A percentile compares a stretch with the other conserved stretches of the same genome.
These are phyloP conservation scores for Danaus plexippus DNA, from an alignment of 1,140 invertebrate genomes.

Conservation along the genomic window DNA sequence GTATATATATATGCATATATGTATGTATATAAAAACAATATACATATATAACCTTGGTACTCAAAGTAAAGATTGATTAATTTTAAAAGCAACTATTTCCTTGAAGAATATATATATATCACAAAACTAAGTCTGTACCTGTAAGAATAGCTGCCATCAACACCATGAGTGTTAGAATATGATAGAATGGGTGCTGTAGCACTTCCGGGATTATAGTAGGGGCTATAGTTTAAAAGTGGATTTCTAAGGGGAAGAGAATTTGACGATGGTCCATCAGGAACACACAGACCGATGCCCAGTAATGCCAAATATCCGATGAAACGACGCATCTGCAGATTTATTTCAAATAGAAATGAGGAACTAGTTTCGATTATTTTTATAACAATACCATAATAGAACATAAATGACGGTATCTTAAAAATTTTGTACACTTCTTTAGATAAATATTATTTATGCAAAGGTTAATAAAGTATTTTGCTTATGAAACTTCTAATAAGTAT, in stretches of 20 bases:
- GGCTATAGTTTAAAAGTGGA: conserved; percentile 26
- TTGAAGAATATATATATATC: no score
- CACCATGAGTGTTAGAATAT: conserved; percentile 49
- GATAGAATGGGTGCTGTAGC: conserved; percentile 51
- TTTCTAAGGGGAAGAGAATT: conserved; percentile 13
- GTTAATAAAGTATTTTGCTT: not conserved
- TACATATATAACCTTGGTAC: no score
- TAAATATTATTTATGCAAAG: not conserved
- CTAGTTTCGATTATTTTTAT: no score
- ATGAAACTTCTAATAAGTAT: not conserved
- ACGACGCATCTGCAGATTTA: conserved; percentile 19
- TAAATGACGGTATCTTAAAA: not conserved
- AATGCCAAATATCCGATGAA: conserved; percentile 11
- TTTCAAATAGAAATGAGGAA: no score
- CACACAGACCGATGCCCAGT: not conserved
- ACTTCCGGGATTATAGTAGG: conserved; percentile 34
- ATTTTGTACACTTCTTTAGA: not conserved
- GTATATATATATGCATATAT: no score
- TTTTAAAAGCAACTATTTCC: no score
- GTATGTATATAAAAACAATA: no score
- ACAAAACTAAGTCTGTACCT: conserved; percentile 31
- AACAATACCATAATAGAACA: conserved; percentile 3
- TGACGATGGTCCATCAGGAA: conserved; percentile 3
- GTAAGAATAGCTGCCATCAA: conserved; percentile 58
- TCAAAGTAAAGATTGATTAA: no score